These are phyloP conservation scores for Chinchilla lanigera DNA, from an alignment of 2,113 vertebrate genomes.

Conservation along the genomic window DNA sequence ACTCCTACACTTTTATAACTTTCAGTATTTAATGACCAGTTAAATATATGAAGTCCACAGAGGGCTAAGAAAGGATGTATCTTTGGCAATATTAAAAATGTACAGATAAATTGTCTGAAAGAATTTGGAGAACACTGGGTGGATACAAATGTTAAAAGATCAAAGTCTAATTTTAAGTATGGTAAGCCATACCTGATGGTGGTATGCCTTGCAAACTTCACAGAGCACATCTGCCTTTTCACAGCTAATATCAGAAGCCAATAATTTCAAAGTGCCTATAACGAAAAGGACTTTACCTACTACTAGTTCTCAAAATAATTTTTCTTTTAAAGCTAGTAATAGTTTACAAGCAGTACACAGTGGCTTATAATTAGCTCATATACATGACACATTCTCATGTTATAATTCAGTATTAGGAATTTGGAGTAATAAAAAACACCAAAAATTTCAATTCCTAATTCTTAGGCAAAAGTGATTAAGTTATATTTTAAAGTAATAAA, in stretches of 20 bases:
- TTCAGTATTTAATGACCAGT: neutral
- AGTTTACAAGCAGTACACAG: neutral
- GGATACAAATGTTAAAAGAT: neutral
- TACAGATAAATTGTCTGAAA: neutral
- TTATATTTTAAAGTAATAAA: neutral
- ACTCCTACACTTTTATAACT: neutral
- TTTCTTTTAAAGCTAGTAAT: slow-evolving; percentile 9
- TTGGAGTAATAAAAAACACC: neutral
- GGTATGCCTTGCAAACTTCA: neutral
- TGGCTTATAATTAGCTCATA: neutral
- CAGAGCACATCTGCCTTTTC: neutral
- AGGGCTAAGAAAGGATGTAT: neutral
- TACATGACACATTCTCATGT: neutral
- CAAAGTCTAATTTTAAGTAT: neutral
- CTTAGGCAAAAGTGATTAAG: neutral
- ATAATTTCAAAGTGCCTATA: neutral
- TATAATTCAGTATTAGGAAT: neutral
- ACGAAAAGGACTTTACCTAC: neutral
- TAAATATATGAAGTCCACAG: neutral
- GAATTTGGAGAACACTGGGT: neutral
- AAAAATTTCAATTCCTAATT: neutral
- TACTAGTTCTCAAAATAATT: neutral
- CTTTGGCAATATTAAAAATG: neutral
- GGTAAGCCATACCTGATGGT: neutral
- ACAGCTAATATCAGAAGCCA: neutral